Base-by-base conservation (phyloP, 1,140 invertebrate genomes). In the Papilio dardanus region DNA sequence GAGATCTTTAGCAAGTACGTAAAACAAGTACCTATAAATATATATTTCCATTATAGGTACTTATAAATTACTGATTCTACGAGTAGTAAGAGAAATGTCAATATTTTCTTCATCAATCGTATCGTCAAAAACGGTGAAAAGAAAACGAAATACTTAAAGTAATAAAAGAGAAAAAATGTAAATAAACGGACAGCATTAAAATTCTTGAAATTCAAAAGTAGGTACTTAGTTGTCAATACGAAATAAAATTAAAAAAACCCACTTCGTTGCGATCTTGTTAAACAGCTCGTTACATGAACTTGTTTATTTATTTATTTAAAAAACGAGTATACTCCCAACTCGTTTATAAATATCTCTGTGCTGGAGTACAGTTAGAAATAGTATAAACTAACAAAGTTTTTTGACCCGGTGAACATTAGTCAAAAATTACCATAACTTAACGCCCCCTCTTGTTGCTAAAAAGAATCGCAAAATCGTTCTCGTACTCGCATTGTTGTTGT, bases 291-390 rank as follows among this genome's bases (percentile, higher is more conserved):
- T 62, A 62, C 24, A 62, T 12, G 54, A 62, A 62, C 54, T 28
- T 14, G 54, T 28, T 62, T 24, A 28, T 21, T 62, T 62, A 62
- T 62, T 62, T 28, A 62, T 58, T 58, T 28, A 14, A 62, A 62
- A 62, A 62, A 62, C 50, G 2, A 62, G 24, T 14, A 28, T 16
- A 28, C 54, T 58, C 14, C 8, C 8, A 54, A 54, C 50, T 62
- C 24, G 54, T 21, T 62, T 62, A 54, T 54, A 54, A 24, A 24
- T 54, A 62, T 24, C 21, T 62, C 54, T 62, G 14, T 50, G 30
- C 54, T 62, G 30, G 50, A 24, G 24, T 62, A 28, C 54, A 62
- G 54, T 28, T 62, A 62, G 14, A 28, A 62, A 62, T 62, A n/a
- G n/a, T n/a, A n/a, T n/a, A n/a, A n/a, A n/a, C n/a, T n/a, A n/a